Base-by-base conservation (phyloP, 2,113 vertebrate species). In the Orthonyx spaldingii region DNA sequence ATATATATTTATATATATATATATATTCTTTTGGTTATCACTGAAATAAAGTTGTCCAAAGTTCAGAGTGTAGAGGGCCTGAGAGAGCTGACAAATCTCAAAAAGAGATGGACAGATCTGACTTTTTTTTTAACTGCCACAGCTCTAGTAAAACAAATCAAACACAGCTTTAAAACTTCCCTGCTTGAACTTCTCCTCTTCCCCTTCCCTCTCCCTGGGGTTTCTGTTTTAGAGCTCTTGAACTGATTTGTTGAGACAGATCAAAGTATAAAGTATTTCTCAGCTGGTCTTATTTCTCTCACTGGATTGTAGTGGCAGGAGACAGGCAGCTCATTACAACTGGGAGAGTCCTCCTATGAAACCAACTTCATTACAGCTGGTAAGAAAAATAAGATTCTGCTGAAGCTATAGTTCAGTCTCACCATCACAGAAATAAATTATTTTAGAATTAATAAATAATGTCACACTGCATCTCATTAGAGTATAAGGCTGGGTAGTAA, bases 241-340 rank as follows among this genome's bases (percentile, higher is more conserved):
- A 94, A 90, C 49, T 96, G 90, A 96, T 97, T 96, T 97, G 90
- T 92, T 86, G 89, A 97, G 94, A 97, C 63, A 96, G 90, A 96
- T 95, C 90, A 97, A 93, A 96, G 88, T 94, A 89, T 57, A 82
- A 97, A 90, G 57, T 63, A 56, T 94, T 94, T 92, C 77, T 96
- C 87, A 88, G 94, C 79, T 94, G 82, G 89, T 97, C 89, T 92
- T 84, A 90, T 59, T 93, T 86, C 86, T 96, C 55, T 89, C 89
- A 32, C 55, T 92, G 92, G 84, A 63, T 97, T 90, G 49, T 84
- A 63, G 87, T 81, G 86, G 87, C 85, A 94, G 77, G 92, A 96
- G 91, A 87, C 78, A 91, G 78, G 79, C 71, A 89, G 74, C 66
- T 91, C 88, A 84, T 94, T 87, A 93, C 35, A 91, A 61, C 63